A percentile compares a stretch with the other conserved stretches of the same genome.
Conservation (phyloP, 2,888 invertebrate genomes). For the Lasioglossum marginatum region DNA sequence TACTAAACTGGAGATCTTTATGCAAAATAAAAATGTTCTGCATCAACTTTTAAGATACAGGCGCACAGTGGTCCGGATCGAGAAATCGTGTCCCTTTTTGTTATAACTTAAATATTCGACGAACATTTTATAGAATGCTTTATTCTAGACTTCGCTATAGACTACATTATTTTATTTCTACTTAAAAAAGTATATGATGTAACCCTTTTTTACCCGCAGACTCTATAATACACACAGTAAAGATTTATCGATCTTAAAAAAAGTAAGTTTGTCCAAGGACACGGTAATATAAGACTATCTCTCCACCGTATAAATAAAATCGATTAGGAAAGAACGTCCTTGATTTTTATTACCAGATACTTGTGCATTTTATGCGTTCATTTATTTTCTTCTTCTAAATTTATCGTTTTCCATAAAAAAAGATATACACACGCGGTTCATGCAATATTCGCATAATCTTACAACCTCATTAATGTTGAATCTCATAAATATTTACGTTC, state of each 20-base stretch:
- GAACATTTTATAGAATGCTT: too few relatives aligned
- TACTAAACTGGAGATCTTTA: too few relatives aligned
- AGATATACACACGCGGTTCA: not conserved
- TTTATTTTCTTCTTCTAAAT: not conserved
- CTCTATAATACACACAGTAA: not conserved
- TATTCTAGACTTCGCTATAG: not conserved
- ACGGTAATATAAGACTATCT: slow-evolving; percentile 5
- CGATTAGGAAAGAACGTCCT: slow-evolving; percentile 17
- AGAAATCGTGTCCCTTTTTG: too few relatives aligned
- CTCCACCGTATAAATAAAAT: slow-evolving; percentile 19
- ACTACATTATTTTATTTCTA: not conserved
- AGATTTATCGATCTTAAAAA: not conserved
- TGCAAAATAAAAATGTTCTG: too few relatives aligned
- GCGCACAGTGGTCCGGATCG: too few relatives aligned
- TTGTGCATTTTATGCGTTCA: not conserved
- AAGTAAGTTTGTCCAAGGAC: slow-evolving; percentile 14
- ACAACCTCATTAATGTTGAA: not conserved
- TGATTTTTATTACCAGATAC: slow-evolving; percentile 20
- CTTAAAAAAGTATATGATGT: not conserved
- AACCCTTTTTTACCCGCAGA: not conserved
- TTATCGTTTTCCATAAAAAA: not conserved
- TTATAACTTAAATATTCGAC: too few relatives aligned
- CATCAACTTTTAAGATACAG: too few relatives aligned
- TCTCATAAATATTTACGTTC: not conserved
- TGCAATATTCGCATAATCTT: not conserved